Percentiles rank a stretch among this genome's conserved stretches.
phyloP scores from a whole-genome alignment of 2,888 invertebrate genomes.

The Falcaria lacertinaria region DNA sequence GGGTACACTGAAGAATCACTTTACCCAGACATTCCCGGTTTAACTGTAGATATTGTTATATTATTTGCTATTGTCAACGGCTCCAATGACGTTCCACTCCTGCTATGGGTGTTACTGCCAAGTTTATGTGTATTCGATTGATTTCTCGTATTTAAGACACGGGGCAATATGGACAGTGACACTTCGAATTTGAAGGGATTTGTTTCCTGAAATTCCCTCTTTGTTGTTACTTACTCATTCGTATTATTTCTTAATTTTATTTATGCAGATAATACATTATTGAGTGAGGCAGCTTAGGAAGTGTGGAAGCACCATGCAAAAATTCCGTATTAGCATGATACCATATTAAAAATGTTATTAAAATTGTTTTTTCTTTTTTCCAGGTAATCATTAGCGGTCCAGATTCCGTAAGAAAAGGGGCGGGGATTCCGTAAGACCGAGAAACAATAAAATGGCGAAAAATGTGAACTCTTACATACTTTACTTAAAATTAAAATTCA shows the following conservation, averaged over 20 bases:
- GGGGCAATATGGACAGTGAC: too few species aligned
- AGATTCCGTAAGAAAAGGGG: conserved; percentile 9
- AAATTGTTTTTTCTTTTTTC: conserved; percentile 21
- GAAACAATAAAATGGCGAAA: neutral
- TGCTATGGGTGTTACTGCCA: neutral
- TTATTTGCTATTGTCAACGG: neutral
- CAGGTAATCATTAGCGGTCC: conserved; percentile 23
- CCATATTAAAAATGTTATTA: conserved; percentile 1
- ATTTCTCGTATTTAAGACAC: neutral
- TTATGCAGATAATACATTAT: too few species aligned
- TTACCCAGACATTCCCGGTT: neutral
- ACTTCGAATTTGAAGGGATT: too few species aligned
- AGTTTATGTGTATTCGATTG: neutral
- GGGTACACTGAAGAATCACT: neutral
- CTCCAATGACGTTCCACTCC: neutral
- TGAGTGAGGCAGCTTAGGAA: too few species aligned
- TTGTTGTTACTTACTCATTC: too few species aligned
- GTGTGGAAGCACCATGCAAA: too few species aligned
- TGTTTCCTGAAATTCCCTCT: too few species aligned
- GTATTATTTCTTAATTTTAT: too few species aligned
- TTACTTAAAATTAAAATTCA: conserved; percentile 38
- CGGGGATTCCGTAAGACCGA: neutral
- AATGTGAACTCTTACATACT: conserved; percentile 21
- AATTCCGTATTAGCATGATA: too few species aligned
- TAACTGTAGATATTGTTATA: neutral